Percentiles rank a stretch among this genome's conserved stretches.
Evolutionary conservation across 2,113 vertebrate species (phyloP).

Genomic region (Neolamprologus ventralis): DNA sequence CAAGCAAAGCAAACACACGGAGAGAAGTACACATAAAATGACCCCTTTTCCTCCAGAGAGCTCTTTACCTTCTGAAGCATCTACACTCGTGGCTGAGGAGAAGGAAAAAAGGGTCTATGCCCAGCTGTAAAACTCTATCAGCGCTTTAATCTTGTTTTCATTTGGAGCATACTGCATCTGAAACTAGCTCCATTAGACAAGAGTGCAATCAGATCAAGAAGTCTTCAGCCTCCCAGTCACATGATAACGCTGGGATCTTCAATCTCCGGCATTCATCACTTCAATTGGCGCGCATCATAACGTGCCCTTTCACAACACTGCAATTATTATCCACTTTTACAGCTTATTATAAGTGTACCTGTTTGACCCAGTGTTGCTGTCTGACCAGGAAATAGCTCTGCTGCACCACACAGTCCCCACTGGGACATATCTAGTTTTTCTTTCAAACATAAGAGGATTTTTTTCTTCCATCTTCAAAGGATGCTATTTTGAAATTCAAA

Average conservation of each 20-base stretch:
- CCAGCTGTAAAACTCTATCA: background rate
- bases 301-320: background rate
- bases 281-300: background rate
- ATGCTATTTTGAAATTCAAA: constrained; percentile 52
- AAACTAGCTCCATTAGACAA: constrained; percentile 7
- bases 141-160: constrained; percentile 11
- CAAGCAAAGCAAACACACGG: background rate
- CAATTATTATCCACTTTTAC: constrained; percentile 11
- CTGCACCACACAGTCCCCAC: background rate
- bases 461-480: constrained; percentile 45
- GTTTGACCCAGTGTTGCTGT: constrained; percentile 18
- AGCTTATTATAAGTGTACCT: background rate
- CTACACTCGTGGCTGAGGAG: background rate
- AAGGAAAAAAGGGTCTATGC: background rate
- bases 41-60: background rate
- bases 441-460: constrained; percentile 22
- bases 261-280: constrained; percentile 9
- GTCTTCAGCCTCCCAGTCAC: background rate
- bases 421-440: constrained; percentile 12
- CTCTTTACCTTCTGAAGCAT: background rate
- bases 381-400: constrained; percentile 18
- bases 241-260: background rate
- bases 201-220: background rate
- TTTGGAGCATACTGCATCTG: background rate
- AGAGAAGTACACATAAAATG: background rate